Evolutionary conservation across 92 coral and sea anemone species (phyloP).

Genomic region (Blastomussa wellsi): DNA sequence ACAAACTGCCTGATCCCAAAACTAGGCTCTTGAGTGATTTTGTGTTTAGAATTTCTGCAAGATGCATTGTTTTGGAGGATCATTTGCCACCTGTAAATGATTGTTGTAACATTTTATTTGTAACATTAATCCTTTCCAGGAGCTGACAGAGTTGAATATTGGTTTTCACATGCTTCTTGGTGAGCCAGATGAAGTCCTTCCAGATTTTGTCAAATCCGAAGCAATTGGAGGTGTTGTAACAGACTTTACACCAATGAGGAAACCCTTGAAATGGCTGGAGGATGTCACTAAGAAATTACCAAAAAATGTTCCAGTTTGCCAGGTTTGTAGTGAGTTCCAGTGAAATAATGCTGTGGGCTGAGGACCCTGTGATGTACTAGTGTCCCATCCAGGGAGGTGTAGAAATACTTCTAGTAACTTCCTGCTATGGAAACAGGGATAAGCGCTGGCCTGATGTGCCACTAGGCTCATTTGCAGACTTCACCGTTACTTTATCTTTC

Average conservation of each 20-base stretch:
- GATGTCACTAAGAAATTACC: conserved; percentile 49
- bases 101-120: background rate
- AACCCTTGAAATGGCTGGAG: conserved; percentile 60
- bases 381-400: no score
- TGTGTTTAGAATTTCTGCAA: no score
- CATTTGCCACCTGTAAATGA: no score
- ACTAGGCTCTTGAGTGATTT: no score
- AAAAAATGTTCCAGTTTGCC: conserved; percentile 65
- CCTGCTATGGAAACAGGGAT: no score
- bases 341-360: no score
- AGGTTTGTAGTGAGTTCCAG: conserved; percentile 53
- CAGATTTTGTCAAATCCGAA: conserved; percentile 51
- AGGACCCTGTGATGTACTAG: no score
- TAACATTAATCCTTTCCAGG: conserved; percentile 39
- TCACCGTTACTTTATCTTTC: no score
- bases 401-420: no score
- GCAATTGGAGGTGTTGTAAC: conserved; percentile 69
- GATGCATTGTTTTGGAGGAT: no score
- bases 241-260: conserved; percentile 72
- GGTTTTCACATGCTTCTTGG: conserved; percentile 76
- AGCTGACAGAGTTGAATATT: conserved; percentile 56
- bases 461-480: no score
- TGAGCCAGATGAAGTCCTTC: conserved; percentile 62
- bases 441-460: background rate
- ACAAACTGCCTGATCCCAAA: no score